Percentiles rank a stretch among this genome's conserved stretches.
Evolutionary conservation across 2,797 vertebrate genomes (phyloP).

Genomic region (Manis crassicaudata): DNA sequence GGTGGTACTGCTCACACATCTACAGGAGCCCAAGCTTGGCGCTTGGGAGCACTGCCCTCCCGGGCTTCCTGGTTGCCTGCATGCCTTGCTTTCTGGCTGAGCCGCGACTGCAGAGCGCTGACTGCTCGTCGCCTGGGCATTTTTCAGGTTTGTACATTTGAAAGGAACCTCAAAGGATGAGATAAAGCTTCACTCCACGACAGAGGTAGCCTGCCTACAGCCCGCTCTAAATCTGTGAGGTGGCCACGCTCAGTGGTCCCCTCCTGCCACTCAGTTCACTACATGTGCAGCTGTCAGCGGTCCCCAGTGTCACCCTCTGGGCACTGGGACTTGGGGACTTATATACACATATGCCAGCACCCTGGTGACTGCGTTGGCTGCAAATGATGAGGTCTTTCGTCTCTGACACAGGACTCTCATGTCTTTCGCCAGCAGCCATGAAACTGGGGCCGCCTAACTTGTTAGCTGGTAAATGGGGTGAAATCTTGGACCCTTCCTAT

Average conservation of each 20-base stretch:
- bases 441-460: neutral
- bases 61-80: neutral
- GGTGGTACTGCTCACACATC: neutral
- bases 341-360: fast-evolving
- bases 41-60: neutral
- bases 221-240: too few relatives aligned
- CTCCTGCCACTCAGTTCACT: too few relatives aligned
- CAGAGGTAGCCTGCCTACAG: neutral
- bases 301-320: neutral
- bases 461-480: neutral
- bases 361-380: neutral
- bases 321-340: too few relatives aligned
- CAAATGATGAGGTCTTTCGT: neutral
- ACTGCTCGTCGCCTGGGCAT: neutral
- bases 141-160: neutral
- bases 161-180: neutral
- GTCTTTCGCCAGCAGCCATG: neutral
- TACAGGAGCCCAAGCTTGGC: neutral
- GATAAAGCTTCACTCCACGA: too few relatives aligned
- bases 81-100: neutral
- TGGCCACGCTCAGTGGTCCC: neutral
- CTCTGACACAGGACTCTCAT: neutral
- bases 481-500: neutral
- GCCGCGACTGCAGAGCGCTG: neutral
- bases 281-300: neutral